Base-by-base conservation (phyloP, 1,140 invertebrate species). In the Brachionus rubens region DNA sequence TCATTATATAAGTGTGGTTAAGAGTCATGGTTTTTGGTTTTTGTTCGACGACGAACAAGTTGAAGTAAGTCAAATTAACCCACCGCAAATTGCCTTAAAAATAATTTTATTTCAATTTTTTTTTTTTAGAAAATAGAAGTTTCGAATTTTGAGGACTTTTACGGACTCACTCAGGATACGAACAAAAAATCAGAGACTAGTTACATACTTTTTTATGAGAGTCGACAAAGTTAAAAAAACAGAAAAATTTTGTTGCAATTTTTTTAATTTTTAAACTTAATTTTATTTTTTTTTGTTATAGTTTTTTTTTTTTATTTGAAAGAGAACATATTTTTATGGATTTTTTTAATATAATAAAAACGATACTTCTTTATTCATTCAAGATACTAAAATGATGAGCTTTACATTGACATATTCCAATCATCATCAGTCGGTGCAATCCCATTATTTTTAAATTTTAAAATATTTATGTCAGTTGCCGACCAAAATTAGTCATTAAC, bases 1-100 rank as follows among this genome's bases (percentile, higher is more conserved):
- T 43, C 97, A 99, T 86, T 99, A 99, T 85, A 99, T 99, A 85
- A 97, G 93, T 83, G 96, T 99, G 85, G 96, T 99, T 28, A 99
- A 99, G 86, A 96, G 93, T 83, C 93, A 98, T 86, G 94, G 95
- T 33, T 94, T 97, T 84, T 99, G 96, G 97, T 87, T 99, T 78
- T 88, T 99, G 1, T 99, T 99, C 87, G 97, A 99, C 86, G 96
- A 99, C 86, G 97, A 99, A 84, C 94, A 98, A 89, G 96, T 99
- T 76, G 96, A 99, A 88, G 94, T 96, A 88, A 91, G 91, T 41
- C 59, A 54, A 56, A 72, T 46, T 7, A 30, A 36, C 28, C 28
- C 3, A 10, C 12, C 36, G 50, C 36, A 40, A n/a, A 56, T 77
- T 50, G 28, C 16, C 48, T 50, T 14, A 41, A 33, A 59, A 30